Evolutionary conservation across 2,888 invertebrate genomes (phyloP).

Genomic region (Pandemis heparana): DNA sequence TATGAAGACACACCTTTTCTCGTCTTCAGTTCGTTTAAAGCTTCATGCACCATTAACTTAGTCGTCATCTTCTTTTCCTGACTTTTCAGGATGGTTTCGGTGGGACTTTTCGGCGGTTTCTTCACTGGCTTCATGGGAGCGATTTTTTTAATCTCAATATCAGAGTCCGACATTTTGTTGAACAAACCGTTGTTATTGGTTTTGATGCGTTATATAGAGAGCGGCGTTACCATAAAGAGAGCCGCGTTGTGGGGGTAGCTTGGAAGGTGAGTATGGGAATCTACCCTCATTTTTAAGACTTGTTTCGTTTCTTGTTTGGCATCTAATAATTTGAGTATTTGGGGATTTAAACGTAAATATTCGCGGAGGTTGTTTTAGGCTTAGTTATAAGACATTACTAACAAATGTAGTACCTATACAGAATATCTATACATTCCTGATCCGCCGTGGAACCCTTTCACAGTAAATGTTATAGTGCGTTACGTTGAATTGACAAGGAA

Average conservation of each 20-base stretch:
- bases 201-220: neutral
- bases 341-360: too few relatives aligned
- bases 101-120: constrained; percentile 51
- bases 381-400: too few relatives aligned
- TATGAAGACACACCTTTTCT: constrained; percentile 74
- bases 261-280: neutral
- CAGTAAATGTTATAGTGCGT: too few relatives aligned
- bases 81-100: constrained; percentile 50
- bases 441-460: too few relatives aligned
- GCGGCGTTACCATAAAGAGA: constrained; percentile 11
- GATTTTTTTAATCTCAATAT: constrained; percentile 55
- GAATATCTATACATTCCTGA: too few relatives aligned
- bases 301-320: too few relatives aligned
- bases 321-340: too few relatives aligned
- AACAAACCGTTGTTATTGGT: neutral
- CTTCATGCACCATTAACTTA: constrained; percentile 69
- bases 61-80: constrained; percentile 65
- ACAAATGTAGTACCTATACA: too few relatives aligned
- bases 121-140: constrained; percentile 51
- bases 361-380: too few relatives aligned
- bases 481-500: too few relatives aligned
- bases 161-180: constrained; percentile 48
- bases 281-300: neutral
- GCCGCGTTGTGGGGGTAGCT: neutral
- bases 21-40: constrained; percentile 61